Conservation (phyloP, 2,888 invertebrate species). For the Ichneumoninae sp. region DNA sequence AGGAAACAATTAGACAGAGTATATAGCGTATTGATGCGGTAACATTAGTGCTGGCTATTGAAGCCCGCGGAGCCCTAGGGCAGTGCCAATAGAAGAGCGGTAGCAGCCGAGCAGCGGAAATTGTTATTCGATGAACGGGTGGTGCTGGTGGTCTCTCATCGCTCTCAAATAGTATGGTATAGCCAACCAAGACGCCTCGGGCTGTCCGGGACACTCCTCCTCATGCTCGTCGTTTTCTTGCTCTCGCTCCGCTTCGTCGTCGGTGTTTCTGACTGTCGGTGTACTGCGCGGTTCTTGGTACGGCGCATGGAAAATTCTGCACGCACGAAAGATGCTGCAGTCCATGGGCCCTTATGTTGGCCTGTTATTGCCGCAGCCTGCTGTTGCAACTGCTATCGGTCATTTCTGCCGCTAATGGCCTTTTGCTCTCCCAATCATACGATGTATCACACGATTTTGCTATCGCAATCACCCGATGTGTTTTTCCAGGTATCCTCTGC, state of each 20-base stretch:
- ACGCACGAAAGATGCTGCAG: background rate
- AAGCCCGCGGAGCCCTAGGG: slow-evolving; percentile 46
- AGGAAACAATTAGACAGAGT: slow-evolving; percentile 77
- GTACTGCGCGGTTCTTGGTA: background rate
- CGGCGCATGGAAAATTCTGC: background rate
- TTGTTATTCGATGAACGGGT: slow-evolving; percentile 59
- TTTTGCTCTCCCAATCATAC: slow-evolving; percentile 16
- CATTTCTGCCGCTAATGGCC: slow-evolving; percentile 11
- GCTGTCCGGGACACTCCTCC: slow-evolving; percentile 48
- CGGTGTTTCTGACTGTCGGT: slow-evolving; percentile 19
- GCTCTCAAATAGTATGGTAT: slow-evolving; percentile 34
- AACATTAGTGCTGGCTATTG: slow-evolving; percentile 28
- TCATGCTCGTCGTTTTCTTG: slow-evolving; percentile 34
- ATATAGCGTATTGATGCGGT: slow-evolving; percentile 29
- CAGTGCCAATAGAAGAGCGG: slow-evolving; percentile 41
- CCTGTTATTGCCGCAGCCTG: slow-evolving; percentile 10
- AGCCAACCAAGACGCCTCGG: slow-evolving; percentile 49
- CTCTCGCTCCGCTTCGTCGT: background rate
- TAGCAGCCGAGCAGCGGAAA: slow-evolving; percentile 57
- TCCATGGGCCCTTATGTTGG: background rate
- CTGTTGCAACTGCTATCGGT: slow-evolving; percentile 21
- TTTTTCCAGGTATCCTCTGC: background rate
- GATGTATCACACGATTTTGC: slow-evolving; percentile 9
- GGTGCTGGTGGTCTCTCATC: slow-evolving; percentile 47
- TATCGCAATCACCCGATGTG: background rate